Conservation (phyloP, 2,113 vertebrate genomes). For the Psephotus haematonotus region DNA sequence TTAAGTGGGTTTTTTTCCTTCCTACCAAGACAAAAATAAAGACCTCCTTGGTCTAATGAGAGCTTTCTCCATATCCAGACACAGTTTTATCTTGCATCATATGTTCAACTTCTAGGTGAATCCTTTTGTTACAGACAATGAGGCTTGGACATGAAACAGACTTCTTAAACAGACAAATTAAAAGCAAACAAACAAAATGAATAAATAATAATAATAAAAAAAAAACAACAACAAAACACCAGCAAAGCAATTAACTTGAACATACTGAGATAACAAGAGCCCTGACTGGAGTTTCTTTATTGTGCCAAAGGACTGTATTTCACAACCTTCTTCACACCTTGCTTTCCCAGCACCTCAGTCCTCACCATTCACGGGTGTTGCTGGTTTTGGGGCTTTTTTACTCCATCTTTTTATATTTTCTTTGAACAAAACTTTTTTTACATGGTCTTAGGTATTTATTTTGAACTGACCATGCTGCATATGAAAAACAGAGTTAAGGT, state of each 20-base stretch:
- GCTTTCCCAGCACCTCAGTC: not conserved
- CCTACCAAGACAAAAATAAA: not conserved
- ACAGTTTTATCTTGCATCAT: not conserved
- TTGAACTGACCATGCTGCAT: not conserved
- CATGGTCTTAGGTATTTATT: not conserved
- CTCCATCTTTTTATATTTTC: not conserved
- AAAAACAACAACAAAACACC: not conserved
- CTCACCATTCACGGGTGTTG: not conserved
- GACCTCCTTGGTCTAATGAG: not conserved
- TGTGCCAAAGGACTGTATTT: not conserved
- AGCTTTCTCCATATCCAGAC: not conserved
- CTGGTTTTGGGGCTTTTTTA: not conserved
- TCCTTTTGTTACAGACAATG: not conserved
- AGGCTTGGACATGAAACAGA: not conserved
- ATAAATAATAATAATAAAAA: not conserved
- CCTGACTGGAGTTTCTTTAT: not conserved
- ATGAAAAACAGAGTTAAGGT: not conserved
- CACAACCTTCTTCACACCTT: not conserved
- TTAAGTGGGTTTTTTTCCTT: not conserved
- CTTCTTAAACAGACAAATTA: constrained; percentile 6
- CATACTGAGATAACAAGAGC: not conserved
- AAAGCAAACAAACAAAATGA: constrained; percentile 10
- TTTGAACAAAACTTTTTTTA: not conserved
- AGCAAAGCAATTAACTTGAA: not conserved
- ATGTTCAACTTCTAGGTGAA: not conserved